Evolutionary conservation across 2,797 vertebrate genomes (phyloP), one percentile per base, ranked within the genome.

Genomic region (Gobio occitaniae): DNA sequence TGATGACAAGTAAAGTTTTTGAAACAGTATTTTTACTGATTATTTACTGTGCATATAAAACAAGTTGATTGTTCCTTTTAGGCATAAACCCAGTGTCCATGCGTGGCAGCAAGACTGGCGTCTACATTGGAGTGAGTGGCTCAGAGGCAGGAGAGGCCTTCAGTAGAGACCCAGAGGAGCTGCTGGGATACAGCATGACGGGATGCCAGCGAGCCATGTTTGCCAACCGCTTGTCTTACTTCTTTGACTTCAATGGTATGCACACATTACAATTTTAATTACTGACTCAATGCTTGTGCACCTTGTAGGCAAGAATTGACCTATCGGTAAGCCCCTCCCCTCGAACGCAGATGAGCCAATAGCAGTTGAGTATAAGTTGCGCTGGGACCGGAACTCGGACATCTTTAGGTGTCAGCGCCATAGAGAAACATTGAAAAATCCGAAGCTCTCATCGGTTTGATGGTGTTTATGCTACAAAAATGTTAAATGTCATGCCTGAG

Each of bases 141-240:
- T 97, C 97, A 0, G 98, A 99, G 91, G 97, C 98, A 3, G 94
- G 89, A 0, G 98, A 99, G 93, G 98, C 97, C 0, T 91, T 99
- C 84, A 99, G 97, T 90, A 94, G 93, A 88, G 98, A 99, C 90
- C 97, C 98, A 15, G 98, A 99, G 91, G 96, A 97, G 47, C 92
- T 99, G 38, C 54, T 98, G 88, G 98, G 98, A 21, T 99, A 99
- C 95, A 98, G 98, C 92, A 98, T 99, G 98, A 97, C 96, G 0
- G 98, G 98, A 89, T 99, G 98, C 91, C 98, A 99, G 90, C 96
- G 97, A 0, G 97, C 96, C 87, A 99, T 99, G 98, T 91, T 99
- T 91, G 97, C 98, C 88, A 99, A 99, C 92, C 96, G 98, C 47
- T 92, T 99, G 54, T 99, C 98, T 59, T 99, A 97, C 93, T 99